phyloP scores from a whole-genome alignment of 2,113 vertebrate species.

The Fregetta grallaria region DNA sequence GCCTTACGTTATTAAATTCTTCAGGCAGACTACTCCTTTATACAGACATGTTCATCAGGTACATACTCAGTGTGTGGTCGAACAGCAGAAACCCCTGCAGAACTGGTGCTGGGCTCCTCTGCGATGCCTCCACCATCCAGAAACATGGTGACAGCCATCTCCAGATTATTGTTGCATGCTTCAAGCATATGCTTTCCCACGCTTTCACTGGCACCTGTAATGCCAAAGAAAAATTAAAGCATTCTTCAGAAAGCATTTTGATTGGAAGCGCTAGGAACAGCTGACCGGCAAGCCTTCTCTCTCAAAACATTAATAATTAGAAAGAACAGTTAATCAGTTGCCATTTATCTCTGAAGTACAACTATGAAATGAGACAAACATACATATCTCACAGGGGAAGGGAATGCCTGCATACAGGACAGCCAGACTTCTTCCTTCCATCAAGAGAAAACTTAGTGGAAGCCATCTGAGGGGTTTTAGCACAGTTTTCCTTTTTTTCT shows the following conservation, averaged over 20 bases:
- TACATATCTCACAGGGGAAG: not conserved
- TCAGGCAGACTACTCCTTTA: not conserved
- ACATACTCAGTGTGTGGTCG: conserved; percentile 87
- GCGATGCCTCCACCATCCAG: conserved; percentile 93
- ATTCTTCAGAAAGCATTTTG: not conserved
- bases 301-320: not conserved
- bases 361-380: not conserved
- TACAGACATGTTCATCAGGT: fast-evolving
- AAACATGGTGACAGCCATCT: conserved; percentile 99
- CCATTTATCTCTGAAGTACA: not conserved
- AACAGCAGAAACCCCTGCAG: conserved; percentile 84
- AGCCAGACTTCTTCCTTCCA: not conserved
- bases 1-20: not conserved
- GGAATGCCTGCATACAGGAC: not conserved
- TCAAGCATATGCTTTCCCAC: conserved; percentile 97
- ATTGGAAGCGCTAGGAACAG: not conserved
- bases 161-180: conserved; percentile 96
- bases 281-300: not conserved
- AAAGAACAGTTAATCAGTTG: not conserved
- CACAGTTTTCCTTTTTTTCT: not conserved
- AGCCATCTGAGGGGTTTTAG: not conserved
- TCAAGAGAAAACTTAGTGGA: not conserved
- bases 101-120: conserved; percentile 97
- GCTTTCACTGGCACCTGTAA: conserved; percentile 93
- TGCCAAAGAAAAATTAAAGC: not conserved